Conservation (phyloP, 2,113 vertebrate species). For the Nematolebias whitei region DNA sequence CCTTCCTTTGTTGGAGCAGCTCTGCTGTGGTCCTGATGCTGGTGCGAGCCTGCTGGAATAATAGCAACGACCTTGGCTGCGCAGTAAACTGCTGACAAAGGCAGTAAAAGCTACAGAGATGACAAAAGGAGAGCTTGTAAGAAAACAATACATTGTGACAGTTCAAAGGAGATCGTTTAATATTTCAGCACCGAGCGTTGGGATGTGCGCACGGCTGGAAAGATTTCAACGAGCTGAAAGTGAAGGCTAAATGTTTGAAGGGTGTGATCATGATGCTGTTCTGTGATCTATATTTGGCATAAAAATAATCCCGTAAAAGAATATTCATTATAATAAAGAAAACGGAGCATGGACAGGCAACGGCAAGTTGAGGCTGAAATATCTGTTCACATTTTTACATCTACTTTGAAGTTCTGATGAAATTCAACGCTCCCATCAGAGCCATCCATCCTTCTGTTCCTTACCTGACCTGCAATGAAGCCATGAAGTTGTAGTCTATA, state of each 20-base stretch:
- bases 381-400: neutral
- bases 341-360: neutral
- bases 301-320: neutral
- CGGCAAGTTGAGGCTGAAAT: neutral
- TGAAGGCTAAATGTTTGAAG: slow-evolving; percentile 38
- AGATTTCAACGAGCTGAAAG: slow-evolving; percentile 32
- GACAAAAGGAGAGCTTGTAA: slow-evolving; percentile 67
- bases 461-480: slow-evolving; percentile 22
- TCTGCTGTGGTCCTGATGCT: slow-evolving; percentile 18
- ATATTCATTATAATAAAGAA: neutral
- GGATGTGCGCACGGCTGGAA: neutral
- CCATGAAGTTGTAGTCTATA: slow-evolving; percentile 6
- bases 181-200: slow-evolving; percentile 58
- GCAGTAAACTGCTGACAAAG: slow-evolving; percentile 78
- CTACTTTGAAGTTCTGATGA: neutral
- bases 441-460: neutral
- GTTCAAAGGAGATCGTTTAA: slow-evolving; percentile 73
- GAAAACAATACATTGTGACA: slow-evolving; percentile 78
- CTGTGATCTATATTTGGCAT: slow-evolving; percentile 4
- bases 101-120: slow-evolving; percentile 69
- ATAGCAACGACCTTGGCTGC: slow-evolving; percentile 71
- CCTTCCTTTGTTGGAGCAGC: slow-evolving; percentile 70
- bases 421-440: slow-evolving; percentile 7
- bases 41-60: slow-evolving; percentile 52
- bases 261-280: neutral